Percentiles rank a stretch among this genome's conserved stretches.
Evolutionary conservation across 2,113 vertebrate genomes (phyloP).

Genomic region (Calidris pugnax): DNA sequence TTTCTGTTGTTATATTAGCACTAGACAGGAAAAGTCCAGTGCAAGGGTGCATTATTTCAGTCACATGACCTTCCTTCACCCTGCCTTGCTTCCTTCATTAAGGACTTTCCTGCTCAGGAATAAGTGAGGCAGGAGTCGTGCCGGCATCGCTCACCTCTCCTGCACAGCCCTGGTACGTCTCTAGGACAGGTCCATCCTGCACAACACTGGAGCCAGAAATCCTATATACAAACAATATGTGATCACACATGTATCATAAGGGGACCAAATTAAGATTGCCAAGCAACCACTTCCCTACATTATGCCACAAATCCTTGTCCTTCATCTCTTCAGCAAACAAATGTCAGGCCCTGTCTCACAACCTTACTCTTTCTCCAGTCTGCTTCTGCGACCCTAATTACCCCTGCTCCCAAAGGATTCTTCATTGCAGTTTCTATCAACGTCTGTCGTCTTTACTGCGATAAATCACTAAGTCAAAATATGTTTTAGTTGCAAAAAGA

Average conservation of each 20-base stretch:
- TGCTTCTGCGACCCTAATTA: constrained; percentile 16
- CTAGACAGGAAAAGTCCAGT: background rate
- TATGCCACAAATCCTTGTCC: constrained; percentile 40
- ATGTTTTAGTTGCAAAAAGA: background rate
- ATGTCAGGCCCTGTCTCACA: constrained; percentile 3
- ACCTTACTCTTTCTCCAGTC: background rate
- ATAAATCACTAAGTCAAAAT: background rate
- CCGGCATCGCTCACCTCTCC: fast-evolving
- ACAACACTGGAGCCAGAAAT: background rate
- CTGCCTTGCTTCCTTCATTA: background rate
- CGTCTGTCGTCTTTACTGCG: background rate
- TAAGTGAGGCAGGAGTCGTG: background rate
- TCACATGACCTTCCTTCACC: background rate
- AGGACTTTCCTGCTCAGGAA: background rate
- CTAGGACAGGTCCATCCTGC: background rate
- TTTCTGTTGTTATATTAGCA: background rate
- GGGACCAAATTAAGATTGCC: constrained; percentile 37
- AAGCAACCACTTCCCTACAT: constrained; percentile 24
- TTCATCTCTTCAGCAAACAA: constrained; percentile 55
- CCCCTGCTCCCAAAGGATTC: background rate
- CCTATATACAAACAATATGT: background rate
- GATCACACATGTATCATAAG: background rate
- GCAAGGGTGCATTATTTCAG: background rate
- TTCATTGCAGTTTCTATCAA: background rate
- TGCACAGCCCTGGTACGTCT: background rate